Percentiles rank a stretch among this genome's conserved stretches.
These are phyloP conservation scores for Megalopta genalis DNA, from an alignment of 1,140 invertebrate species.

Conservation along the genomic window DNA sequence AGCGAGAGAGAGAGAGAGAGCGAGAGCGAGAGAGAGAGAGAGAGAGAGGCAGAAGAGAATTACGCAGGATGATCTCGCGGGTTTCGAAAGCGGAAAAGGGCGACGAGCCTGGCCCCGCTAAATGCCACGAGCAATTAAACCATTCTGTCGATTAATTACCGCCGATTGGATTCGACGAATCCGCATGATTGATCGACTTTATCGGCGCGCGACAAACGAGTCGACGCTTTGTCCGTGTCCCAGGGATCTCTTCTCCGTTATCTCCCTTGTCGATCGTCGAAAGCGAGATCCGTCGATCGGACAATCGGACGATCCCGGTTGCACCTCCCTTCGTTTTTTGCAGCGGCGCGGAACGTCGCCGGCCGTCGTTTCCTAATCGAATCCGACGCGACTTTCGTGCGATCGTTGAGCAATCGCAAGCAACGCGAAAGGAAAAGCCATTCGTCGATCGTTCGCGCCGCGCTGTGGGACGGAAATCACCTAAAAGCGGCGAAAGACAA, in stretches of 20 bases:
- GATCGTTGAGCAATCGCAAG: constrained; percentile 30
- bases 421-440: constrained; percentile 21
- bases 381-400: constrained; percentile 24
- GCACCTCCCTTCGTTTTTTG: background rate
- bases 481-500: too few species aligned
- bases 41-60: background rate
- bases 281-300: constrained; percentile 27
- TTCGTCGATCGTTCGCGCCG: too few species aligned
- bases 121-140: constrained; percentile 72
- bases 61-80: background rate
- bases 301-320: constrained; percentile 9
- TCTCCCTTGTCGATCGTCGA: constrained; percentile 13
- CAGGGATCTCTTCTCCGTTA: background rate
- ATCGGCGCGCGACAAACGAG: constrained; percentile 46
- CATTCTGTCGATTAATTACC: constrained; percentile 65
- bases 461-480: too few species aligned
- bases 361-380: constrained; percentile 30
- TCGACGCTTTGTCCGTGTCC: constrained; percentile 32
- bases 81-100: background rate
- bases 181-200: constrained; percentile 66
- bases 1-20: background rate
- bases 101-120: constrained; percentile 20
- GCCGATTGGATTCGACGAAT: constrained; percentile 59
- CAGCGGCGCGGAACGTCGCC: background rate
- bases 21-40: background rate